Percentiles rank a stretch among this genome's conserved stretches.
These are phyloP conservation scores for Prietella phreatophila DNA, from an alignment of 2,113 vertebrate genomes.

Conservation along the genomic window DNA sequence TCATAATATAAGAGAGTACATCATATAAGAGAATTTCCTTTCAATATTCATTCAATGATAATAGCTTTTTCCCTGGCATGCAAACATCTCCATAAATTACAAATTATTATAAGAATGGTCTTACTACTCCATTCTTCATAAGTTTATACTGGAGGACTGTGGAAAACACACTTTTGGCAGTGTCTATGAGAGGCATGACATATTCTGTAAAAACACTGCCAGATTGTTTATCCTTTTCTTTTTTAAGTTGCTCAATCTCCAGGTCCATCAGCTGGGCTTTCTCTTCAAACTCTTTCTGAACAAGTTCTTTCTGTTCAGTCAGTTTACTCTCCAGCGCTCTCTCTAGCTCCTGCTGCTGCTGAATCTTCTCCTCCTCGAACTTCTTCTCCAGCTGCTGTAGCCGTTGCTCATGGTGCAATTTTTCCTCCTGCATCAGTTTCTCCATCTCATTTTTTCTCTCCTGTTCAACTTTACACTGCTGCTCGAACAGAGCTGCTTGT, in stretches of 20 bases:
- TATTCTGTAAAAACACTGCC: background rate
- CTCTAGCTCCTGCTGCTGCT: constrained; percentile 42
- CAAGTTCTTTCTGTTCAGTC: constrained; percentile 47
- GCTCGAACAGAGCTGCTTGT: constrained; percentile 38
- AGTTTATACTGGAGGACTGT: no score
- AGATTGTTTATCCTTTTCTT: background rate
- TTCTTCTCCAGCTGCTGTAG: constrained; percentile 45
- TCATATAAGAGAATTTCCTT: no score
- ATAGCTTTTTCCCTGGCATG: background rate
- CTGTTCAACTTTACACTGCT: constrained; percentile 44
- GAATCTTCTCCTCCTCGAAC: constrained; percentile 47
- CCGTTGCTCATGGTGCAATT: constrained; percentile 38
- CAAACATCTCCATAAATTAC: background rate
- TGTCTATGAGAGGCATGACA: background rate
- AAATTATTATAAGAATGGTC: background rate
- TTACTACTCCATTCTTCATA: background rate
- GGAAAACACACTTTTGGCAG: no score
- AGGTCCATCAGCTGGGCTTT: constrained; percentile 47
- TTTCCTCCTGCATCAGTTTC: constrained; percentile 38
- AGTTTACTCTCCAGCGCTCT: constrained; percentile 54
- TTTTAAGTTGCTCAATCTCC: constrained; percentile 49
- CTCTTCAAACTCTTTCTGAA: constrained; percentile 40
- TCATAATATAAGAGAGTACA: no score
- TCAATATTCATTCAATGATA: background rate
- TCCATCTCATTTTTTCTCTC: constrained; percentile 41